Percentiles rank a stretch among this genome's conserved stretches.
Conservation (phyloP, 2,113 vertebrate genomes). For the Brachyhypopomus occidentalis region DNA sequence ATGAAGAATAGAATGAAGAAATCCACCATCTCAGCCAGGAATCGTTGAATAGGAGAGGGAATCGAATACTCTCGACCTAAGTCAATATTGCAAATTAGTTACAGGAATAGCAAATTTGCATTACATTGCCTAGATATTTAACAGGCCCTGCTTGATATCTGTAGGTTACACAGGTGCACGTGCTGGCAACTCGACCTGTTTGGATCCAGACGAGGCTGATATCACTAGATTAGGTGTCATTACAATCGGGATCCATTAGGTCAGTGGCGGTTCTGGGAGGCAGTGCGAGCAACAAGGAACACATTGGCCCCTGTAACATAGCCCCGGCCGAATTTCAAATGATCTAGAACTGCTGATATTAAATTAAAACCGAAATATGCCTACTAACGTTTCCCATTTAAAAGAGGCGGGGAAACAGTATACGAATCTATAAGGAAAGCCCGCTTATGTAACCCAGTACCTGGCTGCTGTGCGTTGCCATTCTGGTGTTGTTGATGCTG, state of each 20-base stretch:
- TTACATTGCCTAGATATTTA: not conserved
- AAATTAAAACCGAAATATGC: too few species aligned
- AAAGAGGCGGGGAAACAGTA: not conserved
- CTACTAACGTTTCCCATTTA: too few species aligned
- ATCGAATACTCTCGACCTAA: constrained; percentile 91
- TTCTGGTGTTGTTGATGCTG: constrained; percentile 59
- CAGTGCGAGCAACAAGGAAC: too few species aligned
- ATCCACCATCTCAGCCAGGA: constrained; percentile 97
- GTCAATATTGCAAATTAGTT: constrained; percentile 8
- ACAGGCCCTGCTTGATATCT: not conserved
- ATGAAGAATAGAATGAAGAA: constrained; percentile 98
- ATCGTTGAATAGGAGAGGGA: constrained; percentile 92
- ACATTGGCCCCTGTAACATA: too few species aligned
- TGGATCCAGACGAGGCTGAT: not conserved
- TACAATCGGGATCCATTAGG: too few species aligned
- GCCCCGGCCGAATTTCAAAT: too few species aligned
- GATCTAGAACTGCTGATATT: too few species aligned
- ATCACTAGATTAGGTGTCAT: too few species aligned
- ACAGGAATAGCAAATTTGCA: not conserved
- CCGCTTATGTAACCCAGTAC: constrained; percentile 36
- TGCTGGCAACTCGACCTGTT: not conserved
- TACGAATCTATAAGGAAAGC: not conserved
- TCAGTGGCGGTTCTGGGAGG: too few species aligned
- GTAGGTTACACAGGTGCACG: not conserved
- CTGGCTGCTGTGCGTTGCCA: constrained; percentile 69